These are phyloP conservation scores for Myopa tessellatipennis DNA, from an alignment of 2,888 invertebrate genomes.

Conservation along the genomic window DNA sequence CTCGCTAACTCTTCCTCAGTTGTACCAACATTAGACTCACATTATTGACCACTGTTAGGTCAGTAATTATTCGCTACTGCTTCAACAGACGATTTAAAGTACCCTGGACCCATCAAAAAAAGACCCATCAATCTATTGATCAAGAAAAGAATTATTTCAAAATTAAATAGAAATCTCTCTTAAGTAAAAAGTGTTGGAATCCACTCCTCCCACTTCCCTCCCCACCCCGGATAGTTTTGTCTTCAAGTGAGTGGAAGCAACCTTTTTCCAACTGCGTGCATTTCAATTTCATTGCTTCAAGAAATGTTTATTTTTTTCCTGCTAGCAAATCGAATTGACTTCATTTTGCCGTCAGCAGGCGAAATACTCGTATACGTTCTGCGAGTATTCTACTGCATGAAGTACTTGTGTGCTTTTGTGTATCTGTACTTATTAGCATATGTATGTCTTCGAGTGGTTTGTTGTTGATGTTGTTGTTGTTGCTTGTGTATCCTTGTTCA, in stretches of 20 bases:
- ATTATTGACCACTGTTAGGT: too few relatives aligned
- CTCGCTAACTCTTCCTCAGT: background rate
- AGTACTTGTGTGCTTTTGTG: background rate
- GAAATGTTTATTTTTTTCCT: conserved; percentile 33
- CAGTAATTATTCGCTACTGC: too few relatives aligned
- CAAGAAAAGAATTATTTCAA: too few relatives aligned
- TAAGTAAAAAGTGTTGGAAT: too few relatives aligned
- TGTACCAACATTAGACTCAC: too few relatives aligned
- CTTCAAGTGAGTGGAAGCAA: conserved; percentile 34
- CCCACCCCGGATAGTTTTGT: background rate
- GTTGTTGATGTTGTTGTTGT: conserved; percentile 36
- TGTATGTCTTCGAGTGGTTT: conserved; percentile 29
- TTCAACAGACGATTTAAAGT: too few relatives aligned
- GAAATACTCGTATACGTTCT: background rate
- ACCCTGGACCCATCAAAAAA: too few relatives aligned
- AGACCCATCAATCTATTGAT: too few relatives aligned
- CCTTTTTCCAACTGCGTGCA: conserved; percentile 44
- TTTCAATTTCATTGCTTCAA: conserved; percentile 45
- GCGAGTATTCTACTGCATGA: background rate
- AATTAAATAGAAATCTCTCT: too few relatives aligned
- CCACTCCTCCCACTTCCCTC: background rate
- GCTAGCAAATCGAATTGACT: conserved; percentile 23
- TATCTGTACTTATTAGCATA: background rate
- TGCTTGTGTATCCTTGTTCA: conserved; percentile 23
- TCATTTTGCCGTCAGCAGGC: background rate